Evolutionary conservation across 1,140 invertebrate species (phyloP).

Genomic region (Eciton burchellii): DNA sequence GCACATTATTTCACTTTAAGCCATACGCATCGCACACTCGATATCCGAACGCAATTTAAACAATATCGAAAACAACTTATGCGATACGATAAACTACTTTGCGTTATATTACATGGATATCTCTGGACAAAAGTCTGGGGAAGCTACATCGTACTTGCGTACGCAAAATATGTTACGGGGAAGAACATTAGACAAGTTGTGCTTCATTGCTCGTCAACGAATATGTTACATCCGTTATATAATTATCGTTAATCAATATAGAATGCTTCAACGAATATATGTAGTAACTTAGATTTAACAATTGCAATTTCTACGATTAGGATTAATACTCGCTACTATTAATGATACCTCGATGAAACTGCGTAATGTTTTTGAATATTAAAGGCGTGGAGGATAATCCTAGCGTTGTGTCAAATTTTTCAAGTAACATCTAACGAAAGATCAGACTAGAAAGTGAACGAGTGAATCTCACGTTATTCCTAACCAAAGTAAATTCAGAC

Average conservation of each 20-base stretch:
- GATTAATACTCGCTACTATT: not conserved
- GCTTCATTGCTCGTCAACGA: not conserved
- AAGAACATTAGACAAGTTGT: constrained; percentile 9
- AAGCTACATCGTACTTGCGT: not conserved
- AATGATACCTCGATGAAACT: not conserved
- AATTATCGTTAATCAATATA: constrained; percentile 15
- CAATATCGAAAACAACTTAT: constrained; percentile 35
- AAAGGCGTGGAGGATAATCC: not conserved
- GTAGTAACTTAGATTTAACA: not conserved
- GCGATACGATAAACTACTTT: constrained; percentile 11
- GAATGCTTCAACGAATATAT: constrained; percentile 8
- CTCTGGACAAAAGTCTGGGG: not conserved
- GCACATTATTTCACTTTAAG: too few relatives aligned
- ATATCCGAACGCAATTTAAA: constrained; percentile 6
- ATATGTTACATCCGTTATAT: not conserved
- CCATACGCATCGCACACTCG: too few relatives aligned
- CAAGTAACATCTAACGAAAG: not conserved
- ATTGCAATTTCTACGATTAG: not conserved
- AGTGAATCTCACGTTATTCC: not conserved
- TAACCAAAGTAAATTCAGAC: constrained; percentile 28
- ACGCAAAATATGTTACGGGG: not conserved
- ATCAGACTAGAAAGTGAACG: constrained; percentile 45
- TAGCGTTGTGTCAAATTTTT: not conserved
- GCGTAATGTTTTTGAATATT: constrained; percentile 5
- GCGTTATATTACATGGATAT: not conserved